These are phyloP conservation scores for Stigmatopora nigra DNA, from an alignment of 2,113 vertebrate genomes.

Conservation along the genomic window DNA sequence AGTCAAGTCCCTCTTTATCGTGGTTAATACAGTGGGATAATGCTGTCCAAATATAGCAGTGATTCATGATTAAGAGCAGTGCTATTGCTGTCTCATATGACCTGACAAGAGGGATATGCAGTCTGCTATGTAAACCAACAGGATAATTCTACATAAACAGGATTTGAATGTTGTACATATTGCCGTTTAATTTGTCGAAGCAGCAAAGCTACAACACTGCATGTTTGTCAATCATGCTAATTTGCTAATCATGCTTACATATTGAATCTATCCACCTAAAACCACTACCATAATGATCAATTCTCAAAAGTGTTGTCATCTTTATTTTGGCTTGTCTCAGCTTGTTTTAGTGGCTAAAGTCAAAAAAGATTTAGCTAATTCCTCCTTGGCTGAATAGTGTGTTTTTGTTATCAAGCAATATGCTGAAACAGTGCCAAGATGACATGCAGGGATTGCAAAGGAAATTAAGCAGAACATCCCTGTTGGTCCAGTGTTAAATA, in stretches of 20 bases:
- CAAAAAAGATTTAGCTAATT: conserved; percentile 2
- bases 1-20: background rate
- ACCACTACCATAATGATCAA: background rate
- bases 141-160: background rate
- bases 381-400: conserved; percentile 8
- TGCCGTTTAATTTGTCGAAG: background rate
- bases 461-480: conserved; percentile 38
- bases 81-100: conserved; percentile 27
- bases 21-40: conserved; percentile 32
- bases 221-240: background rate
- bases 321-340: background rate
- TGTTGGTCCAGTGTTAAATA: conserved; percentile 40
- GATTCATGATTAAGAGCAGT: conserved; percentile 32
- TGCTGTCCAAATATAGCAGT: conserved; percentile 41
- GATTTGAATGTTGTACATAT: background rate
- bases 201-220: background rate
- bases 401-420: background rate
- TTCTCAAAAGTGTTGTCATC: background rate
- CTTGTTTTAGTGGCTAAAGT: conserved; percentile 3
- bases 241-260: too few relatives aligned
- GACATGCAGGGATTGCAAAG: conserved; percentile 28
- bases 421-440: conserved; percentile 16
- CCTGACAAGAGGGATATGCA: conserved; percentile 6
- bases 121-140: conserved; percentile 10
- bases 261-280: background rate